These are phyloP conservation scores for Leuciscus waleckii DNA, from an alignment of 2,797 vertebrate species.

Conservation along the genomic window DNA sequence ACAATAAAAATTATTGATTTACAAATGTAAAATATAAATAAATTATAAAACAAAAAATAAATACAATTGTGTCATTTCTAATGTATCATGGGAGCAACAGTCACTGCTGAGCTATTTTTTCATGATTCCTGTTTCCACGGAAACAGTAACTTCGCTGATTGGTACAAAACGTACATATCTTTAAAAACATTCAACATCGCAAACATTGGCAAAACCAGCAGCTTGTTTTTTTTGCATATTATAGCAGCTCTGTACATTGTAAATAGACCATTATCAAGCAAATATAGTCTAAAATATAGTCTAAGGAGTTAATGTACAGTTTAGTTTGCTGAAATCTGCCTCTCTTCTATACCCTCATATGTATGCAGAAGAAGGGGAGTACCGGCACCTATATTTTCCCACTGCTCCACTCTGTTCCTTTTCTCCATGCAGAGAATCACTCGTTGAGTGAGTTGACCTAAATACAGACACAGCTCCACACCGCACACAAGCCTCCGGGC, in stretches of 20 bases:
- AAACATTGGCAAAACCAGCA: not conserved
- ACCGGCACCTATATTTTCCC: constrained; percentile 13
- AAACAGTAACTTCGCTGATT: too few relatives aligned
- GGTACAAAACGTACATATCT: not conserved
- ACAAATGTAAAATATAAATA: not conserved
- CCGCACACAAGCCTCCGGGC: constrained; percentile 65
- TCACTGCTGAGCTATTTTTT: not conserved
- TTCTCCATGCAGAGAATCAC: constrained; percentile 69
- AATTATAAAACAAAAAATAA: not conserved
- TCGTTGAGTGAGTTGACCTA: constrained; percentile 76
- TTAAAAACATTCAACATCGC: not conserved
- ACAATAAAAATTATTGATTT: not conserved
- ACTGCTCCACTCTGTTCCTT: constrained; percentile 53
- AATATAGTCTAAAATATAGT: not conserved
- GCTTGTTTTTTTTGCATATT: not conserved
- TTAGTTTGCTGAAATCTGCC: not conserved
- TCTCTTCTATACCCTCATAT: not conserved
- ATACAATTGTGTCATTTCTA: not conserved
- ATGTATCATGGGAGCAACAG: not conserved
- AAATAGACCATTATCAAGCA: not conserved
- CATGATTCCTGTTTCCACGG: not conserved
- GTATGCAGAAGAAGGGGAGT: constrained; percentile 10
- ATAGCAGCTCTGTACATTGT: not conserved
- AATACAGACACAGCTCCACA: constrained; percentile 71
- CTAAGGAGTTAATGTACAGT: too few relatives aligned